Evolutionary conservation across 2,113 vertebrate species (phyloP).

Genomic region (Dromas ardeola): DNA sequence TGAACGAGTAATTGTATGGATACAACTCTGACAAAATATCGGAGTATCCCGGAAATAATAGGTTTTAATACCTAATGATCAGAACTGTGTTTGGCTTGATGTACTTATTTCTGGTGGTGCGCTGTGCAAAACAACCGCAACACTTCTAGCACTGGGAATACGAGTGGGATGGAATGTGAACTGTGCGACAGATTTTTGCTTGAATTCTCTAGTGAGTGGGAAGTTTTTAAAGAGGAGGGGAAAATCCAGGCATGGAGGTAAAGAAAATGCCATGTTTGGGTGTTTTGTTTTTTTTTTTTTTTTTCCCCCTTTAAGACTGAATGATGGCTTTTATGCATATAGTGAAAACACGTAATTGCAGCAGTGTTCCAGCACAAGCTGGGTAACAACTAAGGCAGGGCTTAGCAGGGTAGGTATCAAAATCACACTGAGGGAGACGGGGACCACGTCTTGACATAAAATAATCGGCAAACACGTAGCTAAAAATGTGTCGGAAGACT

Average conservation of each 20-base stretch:
- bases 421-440: not conserved
- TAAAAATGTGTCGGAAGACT: not conserved
- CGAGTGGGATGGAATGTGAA: conserved; percentile 1
- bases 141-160: not conserved
- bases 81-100: not conserved
- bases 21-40: not conserved
- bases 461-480: not conserved
- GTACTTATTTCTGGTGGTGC: not conserved
- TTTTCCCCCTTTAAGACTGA: not conserved
- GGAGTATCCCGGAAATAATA: not conserved
- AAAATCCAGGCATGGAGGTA: not conserved
- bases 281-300: not conserved
- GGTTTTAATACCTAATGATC: not conserved
- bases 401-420: not conserved
- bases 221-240: not conserved
- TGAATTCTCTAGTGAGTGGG: conserved; percentile 20
- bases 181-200: not conserved
- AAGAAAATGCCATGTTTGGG: not conserved
- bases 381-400: not conserved
- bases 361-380: not conserved
- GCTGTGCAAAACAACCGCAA: not conserved
- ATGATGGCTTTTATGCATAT: not conserved
- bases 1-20: not conserved
- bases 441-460: not conserved
- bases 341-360: not conserved